Base-by-base conservation (phyloP, 2,888 invertebrate species). In the Ophion ventricosus region DNA sequence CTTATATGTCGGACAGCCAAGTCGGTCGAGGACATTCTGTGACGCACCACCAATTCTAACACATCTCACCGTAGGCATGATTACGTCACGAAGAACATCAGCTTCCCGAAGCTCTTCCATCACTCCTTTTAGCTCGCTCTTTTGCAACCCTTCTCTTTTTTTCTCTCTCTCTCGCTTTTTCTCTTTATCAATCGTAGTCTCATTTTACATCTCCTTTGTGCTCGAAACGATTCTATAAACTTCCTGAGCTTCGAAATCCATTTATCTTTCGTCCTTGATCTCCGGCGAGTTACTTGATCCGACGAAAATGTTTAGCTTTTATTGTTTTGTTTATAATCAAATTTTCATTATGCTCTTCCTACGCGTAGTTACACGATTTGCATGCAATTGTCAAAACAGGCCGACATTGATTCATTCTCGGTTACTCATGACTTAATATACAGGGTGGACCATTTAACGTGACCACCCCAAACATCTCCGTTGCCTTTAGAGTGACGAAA, bases 11-110 rank as follows among this genome's bases (percentile, higher is more conserved):
- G 75, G 75, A 57, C 20, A 54, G 67, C 76, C 76, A 81, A 81
- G 70, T 76, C 57, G 76, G 76, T 81, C 76, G 76, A 81, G 81
- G 81, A 70, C 76, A 72, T 29, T 11, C 57, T 29, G 59, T 54
- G 78, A 76, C 64, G 81, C 81, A 81, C 61, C 54, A 40, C 69
- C 67, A 70, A 49, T 43, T 76, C 76, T 70, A 76, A 81, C 29
- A 57, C 25, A 5, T 43, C 17, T 63, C 57, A 57, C 70, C 54
- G 40, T 26, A 64, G 70, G 64, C 29, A 64, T 63, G 29, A 76
- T 70, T 56, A 72, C 70, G 81, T 81, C 81, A 81, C 70, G 56
- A 63, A 61, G 25, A 75, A 40, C 70, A 64, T 72, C 56, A 29
- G 57, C 25, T 35, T 23, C 40, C 29, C 59, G 59, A 59, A 49